Evolutionary conservation across 2,888 invertebrate species (phyloP).

Genomic region (Sceliomorpha sp.): DNA sequence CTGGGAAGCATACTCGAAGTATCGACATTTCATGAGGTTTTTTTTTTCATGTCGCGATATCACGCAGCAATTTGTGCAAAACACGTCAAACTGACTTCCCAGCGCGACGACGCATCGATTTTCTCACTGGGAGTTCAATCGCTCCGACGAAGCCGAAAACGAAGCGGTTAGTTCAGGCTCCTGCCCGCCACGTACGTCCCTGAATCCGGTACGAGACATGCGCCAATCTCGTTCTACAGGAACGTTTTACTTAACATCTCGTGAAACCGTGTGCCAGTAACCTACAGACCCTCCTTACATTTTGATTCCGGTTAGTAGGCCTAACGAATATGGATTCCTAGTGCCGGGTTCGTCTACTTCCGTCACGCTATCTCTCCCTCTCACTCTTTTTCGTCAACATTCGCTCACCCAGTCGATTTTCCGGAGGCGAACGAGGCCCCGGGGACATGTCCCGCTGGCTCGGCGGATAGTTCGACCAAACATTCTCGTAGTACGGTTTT

Average conservation of each 20-base stretch:
- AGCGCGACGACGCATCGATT: slow-evolving; percentile 36
- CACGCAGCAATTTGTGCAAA: neutral
- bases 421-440: neutral
- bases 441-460: neutral
- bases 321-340: slow-evolving; percentile 41
- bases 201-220: slow-evolving; percentile 66
- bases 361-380: neutral
- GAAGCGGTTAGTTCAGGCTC: slow-evolving; percentile 40
- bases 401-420: neutral
- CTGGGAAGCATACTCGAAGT: no score
- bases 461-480: slow-evolving; percentile 4
- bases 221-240: slow-evolving; percentile 64
- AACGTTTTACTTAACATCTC: slow-evolving; percentile 69
- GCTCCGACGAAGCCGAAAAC: slow-evolving; percentile 39
- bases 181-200: slow-evolving; percentile 55
- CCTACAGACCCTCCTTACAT: slow-evolving; percentile 74
- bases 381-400: neutral
- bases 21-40: no score
- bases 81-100: slow-evolving; percentile 31
- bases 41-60: neutral
- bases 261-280: slow-evolving; percentile 77
- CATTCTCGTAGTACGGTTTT: neutral
- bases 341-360: slow-evolving; percentile 10
- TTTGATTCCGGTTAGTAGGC: slow-evolving; percentile 75
- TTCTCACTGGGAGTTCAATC: slow-evolving; percentile 51